Evolutionary conservation across 1,140 invertebrate species (phyloP).

Genomic region (Trachymyrmex cornetzi): DNA sequence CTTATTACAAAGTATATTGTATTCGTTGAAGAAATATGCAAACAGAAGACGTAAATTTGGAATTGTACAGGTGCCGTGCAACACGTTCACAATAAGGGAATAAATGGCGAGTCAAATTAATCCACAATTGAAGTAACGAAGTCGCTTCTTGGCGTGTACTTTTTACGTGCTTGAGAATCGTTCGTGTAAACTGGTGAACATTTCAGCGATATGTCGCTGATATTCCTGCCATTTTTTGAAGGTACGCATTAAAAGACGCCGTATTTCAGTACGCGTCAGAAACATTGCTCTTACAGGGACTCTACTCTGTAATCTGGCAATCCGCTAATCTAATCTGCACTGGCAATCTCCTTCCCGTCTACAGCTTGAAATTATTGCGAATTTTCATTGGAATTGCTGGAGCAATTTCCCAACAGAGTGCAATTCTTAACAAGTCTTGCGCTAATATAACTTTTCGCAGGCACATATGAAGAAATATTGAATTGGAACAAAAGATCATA

Average conservation of each 20-base stretch:
- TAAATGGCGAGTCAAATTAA: constrained; percentile 71
- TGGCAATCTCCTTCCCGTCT: constrained; percentile 47
- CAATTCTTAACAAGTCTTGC: constrained; percentile 70
- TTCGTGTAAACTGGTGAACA: constrained; percentile 69
- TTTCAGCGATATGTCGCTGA: constrained; percentile 62
- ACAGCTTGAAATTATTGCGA: constrained; percentile 72
- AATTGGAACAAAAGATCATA: neutral
- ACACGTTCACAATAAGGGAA: constrained; percentile 26
- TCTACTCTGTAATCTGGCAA: constrained; percentile 71
- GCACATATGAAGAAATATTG: neutral
- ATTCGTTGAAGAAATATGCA: neutral
- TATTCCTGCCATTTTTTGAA: constrained; percentile 58
- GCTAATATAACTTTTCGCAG: constrained; percentile 17
- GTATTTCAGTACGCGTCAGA: constrained; percentile 64
- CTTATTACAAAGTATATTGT: neutral
- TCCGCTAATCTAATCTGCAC: constrained; percentile 73
- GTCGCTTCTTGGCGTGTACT: constrained; percentile 10
- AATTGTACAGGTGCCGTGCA: constrained; percentile 18
- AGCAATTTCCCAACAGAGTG: constrained; percentile 68
- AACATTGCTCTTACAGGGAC: constrained; percentile 63
- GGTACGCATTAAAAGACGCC: constrained; percentile 61
- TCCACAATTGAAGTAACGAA: constrained; percentile 55
- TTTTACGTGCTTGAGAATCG: constrained; percentile 51
- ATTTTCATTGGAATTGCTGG: constrained; percentile 75
- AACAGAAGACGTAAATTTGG: neutral